phyloP scores from a whole-genome alignment of 2,113 vertebrate species.

The Caracal caracal region DNA sequence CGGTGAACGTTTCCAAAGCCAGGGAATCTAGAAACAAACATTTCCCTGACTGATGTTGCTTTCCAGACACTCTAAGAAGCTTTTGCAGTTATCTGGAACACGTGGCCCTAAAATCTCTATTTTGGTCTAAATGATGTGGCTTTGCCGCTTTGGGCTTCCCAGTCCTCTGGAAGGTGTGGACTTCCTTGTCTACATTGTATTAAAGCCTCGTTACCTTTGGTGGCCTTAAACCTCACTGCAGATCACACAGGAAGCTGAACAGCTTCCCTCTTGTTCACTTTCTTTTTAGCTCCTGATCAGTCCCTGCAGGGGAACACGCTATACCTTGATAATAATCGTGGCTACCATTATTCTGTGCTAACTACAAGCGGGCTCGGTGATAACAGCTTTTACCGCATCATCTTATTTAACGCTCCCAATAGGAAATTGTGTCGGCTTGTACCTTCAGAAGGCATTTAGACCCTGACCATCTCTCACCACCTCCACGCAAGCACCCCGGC shows the following conservation, averaged over 20 bases:
- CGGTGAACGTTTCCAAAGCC: not conserved
- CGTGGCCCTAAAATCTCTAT: not conserved
- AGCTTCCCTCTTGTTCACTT: not conserved
- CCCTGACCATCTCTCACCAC: not conserved
- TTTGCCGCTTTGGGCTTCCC: not conserved
- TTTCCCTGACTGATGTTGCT: not conserved
- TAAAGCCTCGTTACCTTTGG: not conserved
- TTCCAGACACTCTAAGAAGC: not conserved
- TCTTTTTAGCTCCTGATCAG: not conserved
- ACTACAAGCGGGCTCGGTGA: not conserved
- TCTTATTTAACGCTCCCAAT: not conserved
- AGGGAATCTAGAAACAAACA: not conserved
- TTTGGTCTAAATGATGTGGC: not conserved
- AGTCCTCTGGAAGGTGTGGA: not conserved
- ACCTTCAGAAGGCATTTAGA: not conserved
- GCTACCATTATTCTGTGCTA: not conserved
- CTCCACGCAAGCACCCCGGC: not conserved
- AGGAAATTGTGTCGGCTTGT: not conserved
- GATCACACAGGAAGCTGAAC: not conserved
- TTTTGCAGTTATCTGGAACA: not conserved
- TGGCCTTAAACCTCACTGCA: not conserved
- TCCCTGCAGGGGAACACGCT: not conserved
- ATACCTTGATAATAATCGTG: not conserved
- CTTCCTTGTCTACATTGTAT: not conserved
- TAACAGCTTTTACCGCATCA: not conserved